These are phyloP conservation scores for Drosophila leontia DNA, from an alignment of 1,140 invertebrate genomes.

Conservation along the genomic window DNA sequence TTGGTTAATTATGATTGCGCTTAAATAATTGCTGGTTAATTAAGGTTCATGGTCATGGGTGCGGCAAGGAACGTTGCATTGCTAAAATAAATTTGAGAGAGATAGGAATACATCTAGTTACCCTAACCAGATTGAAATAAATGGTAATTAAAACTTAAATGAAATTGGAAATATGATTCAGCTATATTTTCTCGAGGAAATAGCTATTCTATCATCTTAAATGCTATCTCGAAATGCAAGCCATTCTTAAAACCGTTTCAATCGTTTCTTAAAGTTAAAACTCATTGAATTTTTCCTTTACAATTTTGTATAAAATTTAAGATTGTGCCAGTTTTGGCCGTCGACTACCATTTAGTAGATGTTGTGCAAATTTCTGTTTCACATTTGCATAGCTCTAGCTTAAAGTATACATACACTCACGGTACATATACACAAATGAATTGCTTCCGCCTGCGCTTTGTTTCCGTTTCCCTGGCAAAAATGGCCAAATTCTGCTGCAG, in stretches of 20 bases:
- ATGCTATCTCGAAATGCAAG: neutral
- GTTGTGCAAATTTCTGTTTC: slow-evolving; percentile 34
- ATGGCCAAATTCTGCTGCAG: slow-evolving; percentile 53
- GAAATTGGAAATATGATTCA: neutral
- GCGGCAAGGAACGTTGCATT: neutral
- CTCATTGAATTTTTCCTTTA: neutral
- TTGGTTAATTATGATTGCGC: slow-evolving; percentile 68
- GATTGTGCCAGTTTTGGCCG: neutral
- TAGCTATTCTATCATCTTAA: neutral
- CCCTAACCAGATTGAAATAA: neutral
- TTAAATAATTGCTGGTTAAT: slow-evolving; percentile 68
- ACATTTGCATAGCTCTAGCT: slow-evolving; percentile 59
- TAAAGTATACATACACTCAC: slow-evolving; percentile 32
- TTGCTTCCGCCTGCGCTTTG: slow-evolving; percentile 73
- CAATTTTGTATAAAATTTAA: neutral
- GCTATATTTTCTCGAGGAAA: neutral
- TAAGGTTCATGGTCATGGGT: slow-evolving; percentile 47
- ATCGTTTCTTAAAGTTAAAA: neutral
- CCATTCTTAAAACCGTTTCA: neutral
- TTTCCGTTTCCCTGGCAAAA: slow-evolving; percentile 63
- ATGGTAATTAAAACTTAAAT: neutral
- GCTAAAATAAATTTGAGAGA: neutral
- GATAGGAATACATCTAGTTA: too few relatives aligned
- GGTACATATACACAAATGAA: slow-evolving; percentile 64
- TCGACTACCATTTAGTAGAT: slow-evolving; percentile 21